Conservation (phyloP, 2,113 vertebrate genomes). For the Microtus oregoni region DNA sequence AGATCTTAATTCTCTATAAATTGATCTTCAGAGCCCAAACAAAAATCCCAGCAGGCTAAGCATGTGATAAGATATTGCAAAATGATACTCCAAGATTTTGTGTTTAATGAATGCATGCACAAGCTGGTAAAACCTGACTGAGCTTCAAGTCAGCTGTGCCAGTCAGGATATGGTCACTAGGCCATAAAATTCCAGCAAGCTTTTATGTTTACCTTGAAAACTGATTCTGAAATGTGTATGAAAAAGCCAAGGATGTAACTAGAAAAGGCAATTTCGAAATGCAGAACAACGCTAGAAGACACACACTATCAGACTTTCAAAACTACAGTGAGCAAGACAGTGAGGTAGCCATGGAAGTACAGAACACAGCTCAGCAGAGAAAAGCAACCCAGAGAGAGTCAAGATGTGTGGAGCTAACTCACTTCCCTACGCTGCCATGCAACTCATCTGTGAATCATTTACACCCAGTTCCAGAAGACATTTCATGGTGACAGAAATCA, state of each 20-base stretch:
- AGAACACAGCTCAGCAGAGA: background rate
- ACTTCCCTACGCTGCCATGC: no score
- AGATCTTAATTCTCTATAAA: conserved; percentile 52
- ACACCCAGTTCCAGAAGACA: background rate
- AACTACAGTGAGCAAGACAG: background rate
- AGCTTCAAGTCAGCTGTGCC: background rate
- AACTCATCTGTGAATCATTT: background rate
- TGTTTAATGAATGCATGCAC: background rate
- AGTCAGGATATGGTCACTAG: background rate
- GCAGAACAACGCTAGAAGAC: background rate
- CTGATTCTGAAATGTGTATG: conserved; percentile 12
- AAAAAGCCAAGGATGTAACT: conserved; percentile 9
- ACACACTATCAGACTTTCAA: background rate
- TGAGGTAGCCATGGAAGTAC: background rate
- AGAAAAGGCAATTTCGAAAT: conserved; percentile 23
- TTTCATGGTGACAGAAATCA: background rate
- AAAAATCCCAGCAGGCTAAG: conserved; percentile 37
- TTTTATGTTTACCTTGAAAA: conserved; percentile 14
- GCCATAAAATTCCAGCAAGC: background rate
- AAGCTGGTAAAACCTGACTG: background rate
- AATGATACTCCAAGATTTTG: background rate
- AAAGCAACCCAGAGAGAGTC: background rate
- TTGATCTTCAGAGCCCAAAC: background rate
- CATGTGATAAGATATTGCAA: conserved; percentile 11
- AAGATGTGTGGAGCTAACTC: background rate